Evolutionary conservation across 2,113 vertebrate species (phyloP).

Genomic region (Scytalopus superciliaris): DNA sequence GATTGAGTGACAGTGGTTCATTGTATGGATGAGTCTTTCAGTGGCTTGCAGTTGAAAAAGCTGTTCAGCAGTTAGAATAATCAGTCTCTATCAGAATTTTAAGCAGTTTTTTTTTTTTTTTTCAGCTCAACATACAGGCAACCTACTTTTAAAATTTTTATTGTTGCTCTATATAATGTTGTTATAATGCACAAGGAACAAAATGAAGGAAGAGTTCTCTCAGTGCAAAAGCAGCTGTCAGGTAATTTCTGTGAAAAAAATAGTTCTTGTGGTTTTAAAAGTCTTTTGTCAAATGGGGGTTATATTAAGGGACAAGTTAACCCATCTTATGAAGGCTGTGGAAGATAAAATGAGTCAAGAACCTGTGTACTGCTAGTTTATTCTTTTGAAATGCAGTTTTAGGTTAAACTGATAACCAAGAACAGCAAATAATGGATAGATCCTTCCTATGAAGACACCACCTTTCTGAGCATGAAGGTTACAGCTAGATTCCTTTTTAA

Average conservation of each 20-base stretch:
- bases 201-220: not conserved
- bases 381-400: not conserved
- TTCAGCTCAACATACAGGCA: not conserved
- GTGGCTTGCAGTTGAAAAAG: conserved; percentile 10
- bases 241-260: not conserved
- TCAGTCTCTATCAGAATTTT: conserved; percentile 22
- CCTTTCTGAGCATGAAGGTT: not conserved
- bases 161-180: not conserved
- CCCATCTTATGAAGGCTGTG: not conserved
- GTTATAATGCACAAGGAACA: not conserved
- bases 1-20: conserved; percentile 55
- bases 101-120: not conserved
- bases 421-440: not conserved
- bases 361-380: not conserved
- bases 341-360: not conserved
- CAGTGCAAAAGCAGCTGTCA: not conserved
- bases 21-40: conserved; percentile 43
- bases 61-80: conserved; percentile 29
- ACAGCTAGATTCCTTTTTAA: not conserved
- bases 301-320: not conserved
- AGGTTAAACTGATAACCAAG: not conserved
- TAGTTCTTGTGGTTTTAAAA: not conserved
- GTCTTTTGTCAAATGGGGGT: not conserved
- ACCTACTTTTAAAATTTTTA: not conserved
- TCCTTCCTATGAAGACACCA: not conserved